These are phyloP conservation scores for Drosophila santomea DNA, from an alignment of 1,140 invertebrate species.

Conservation along the genomic window DNA sequence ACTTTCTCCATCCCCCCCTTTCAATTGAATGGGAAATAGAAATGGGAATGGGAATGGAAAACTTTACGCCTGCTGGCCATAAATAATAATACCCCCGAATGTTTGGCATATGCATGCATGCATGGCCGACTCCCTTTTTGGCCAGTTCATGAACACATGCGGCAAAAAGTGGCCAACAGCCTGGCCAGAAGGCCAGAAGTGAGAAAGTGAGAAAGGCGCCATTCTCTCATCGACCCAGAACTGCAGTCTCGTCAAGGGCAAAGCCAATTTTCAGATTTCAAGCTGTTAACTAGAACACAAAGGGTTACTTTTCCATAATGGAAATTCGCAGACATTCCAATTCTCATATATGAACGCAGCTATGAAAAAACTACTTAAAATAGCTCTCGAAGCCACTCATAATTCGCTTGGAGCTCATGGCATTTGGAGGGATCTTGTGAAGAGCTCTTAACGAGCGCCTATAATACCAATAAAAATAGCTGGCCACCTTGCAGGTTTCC, in stretches of 20 bases:
- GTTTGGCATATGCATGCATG: constrained; percentile 27
- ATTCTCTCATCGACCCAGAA: constrained; percentile 10
- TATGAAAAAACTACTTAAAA: neutral
- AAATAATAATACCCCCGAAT: constrained; percentile 50
- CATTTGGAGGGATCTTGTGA: neutral
- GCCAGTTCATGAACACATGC: constrained; percentile 9
- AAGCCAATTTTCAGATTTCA: constrained; percentile 15
- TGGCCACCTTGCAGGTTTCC: constrained; percentile 39
- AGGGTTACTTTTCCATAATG: neutral
- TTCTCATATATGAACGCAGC: no score
- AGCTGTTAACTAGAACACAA: constrained; percentile 7
- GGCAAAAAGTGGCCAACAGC: constrained; percentile 35
- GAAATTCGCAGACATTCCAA: neutral
- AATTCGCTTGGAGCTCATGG: constrained; percentile 35
- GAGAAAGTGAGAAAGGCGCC: neutral
- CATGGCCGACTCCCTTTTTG: constrained; percentile 17
- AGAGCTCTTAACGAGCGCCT: constrained; percentile 38
- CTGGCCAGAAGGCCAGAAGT: neutral
- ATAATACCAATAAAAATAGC: constrained; percentile 78
- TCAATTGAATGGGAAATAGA: neutral
- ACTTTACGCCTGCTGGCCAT: constrained; percentile 51
- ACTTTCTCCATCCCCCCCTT: neutral
- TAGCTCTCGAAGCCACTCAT: neutral
- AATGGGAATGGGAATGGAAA: constrained; percentile 24
- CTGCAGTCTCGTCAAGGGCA: constrained; percentile 33